Percentiles rank a stretch among this genome's conserved stretches.
phyloP scores from a whole-genome alignment of 2,797 vertebrate species.

The Acrossocheilus fasciatus region DNA sequence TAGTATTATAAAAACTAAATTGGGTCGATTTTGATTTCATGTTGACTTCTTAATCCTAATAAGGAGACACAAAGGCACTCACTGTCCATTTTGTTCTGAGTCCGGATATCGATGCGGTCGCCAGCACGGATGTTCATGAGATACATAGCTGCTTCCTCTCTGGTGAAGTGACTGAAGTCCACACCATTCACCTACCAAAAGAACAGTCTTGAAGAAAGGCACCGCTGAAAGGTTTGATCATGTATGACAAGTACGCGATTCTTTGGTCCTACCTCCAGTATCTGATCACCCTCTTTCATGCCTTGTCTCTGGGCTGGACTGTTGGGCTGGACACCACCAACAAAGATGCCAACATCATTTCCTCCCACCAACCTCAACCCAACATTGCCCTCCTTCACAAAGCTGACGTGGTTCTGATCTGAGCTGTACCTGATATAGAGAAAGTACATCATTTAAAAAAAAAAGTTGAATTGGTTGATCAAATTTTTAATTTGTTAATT shows the following conservation, averaged over 20 bases:
- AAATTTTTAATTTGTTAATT: not conserved
- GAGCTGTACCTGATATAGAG: conserved; percentile 83
- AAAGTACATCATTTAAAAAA: not conserved
- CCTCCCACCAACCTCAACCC: conserved; percentile 92
- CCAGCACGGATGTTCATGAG: conserved; percentile 84
- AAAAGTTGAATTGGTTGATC: not conserved
- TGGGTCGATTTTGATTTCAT: not conserved
- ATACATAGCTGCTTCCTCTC: conserved; percentile 92
- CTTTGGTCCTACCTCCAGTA: conserved; percentile 85
- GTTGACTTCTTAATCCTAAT: not conserved
- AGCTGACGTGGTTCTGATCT: conserved; percentile 77
- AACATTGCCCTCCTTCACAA: conserved; percentile 86
- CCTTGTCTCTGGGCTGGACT: conserved; percentile 87
- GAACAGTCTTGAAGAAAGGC: not conserved
- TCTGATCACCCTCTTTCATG: conserved; percentile 92
- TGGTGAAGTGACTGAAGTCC: conserved; percentile 87
- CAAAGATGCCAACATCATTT: conserved; percentile 95
- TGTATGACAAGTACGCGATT: not conserved
- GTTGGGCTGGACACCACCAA: conserved; percentile 89
- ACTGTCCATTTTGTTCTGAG: conserved; percentile 93
- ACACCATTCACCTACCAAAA: conserved; percentile 85
- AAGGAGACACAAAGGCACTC: conserved; percentile 71
- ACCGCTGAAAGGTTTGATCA: not conserved
- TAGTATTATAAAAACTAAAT: not conserved
- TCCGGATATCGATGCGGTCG: conserved; percentile 80